Percentiles rank a stretch among this genome's conserved stretches.
phyloP scores from a whole-genome alignment of 2,888 invertebrate genomes.

The Drosophila limbata region DNA sequence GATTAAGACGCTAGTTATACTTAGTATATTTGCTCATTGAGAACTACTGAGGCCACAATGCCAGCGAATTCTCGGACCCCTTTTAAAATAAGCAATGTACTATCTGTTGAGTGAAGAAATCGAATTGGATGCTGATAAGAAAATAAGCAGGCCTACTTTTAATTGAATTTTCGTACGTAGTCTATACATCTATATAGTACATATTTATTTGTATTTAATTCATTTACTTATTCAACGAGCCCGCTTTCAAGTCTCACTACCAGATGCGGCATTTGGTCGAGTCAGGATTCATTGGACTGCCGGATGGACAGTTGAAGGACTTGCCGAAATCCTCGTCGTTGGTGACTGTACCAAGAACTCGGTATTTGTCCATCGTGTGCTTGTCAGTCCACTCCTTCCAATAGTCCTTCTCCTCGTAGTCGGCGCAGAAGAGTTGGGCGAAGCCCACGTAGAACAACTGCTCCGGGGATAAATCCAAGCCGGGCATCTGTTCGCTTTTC shows the following conservation, averaged over 20 bases:
- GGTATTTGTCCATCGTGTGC: slow-evolving; percentile 81
- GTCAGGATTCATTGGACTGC: slow-evolving; percentile 79
- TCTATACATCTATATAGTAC: no score
- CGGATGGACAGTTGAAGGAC: slow-evolving; percentile 75
- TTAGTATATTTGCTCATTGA: no score
- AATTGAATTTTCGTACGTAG: no score
- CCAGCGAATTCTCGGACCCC: no score
- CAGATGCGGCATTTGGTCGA: slow-evolving; percentile 77
- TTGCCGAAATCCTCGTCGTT: slow-evolving; percentile 80
- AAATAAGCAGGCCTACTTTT: no score
- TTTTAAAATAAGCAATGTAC: no score
- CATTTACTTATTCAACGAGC: slow-evolving; percentile 16
- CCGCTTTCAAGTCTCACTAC: slow-evolving; percentile 54
- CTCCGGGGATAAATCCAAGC: slow-evolving; percentile 80
- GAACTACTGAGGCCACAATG: no score
- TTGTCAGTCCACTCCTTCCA: slow-evolving; percentile 78
- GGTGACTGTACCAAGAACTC: slow-evolving; percentile 80
- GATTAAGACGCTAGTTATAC: no score
- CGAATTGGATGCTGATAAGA: no score
- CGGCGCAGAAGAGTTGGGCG: slow-evolving; percentile 82
- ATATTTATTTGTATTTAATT: no score
- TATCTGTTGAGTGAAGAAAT: no score
- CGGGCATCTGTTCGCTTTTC: slow-evolving; percentile 78
- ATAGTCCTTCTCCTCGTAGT: slow-evolving; percentile 77
- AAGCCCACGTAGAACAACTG: slow-evolving; percentile 83